Evolutionary conservation across 2,888 invertebrate species (phyloP).

Genomic region (Cryptocheilus praepositus): DNA sequence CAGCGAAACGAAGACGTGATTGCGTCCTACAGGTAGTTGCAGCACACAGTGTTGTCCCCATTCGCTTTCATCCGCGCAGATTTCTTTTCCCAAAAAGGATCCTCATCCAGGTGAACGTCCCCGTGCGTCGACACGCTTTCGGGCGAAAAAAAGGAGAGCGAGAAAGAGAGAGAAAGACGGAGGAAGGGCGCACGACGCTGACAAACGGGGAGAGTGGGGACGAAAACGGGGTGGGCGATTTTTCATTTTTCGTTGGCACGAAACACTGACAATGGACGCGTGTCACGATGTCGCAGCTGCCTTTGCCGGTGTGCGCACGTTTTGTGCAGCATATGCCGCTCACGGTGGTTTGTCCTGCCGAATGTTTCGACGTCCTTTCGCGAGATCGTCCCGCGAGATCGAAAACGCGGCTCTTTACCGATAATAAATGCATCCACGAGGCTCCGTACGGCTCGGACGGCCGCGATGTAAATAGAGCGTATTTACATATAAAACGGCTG

Average conservation of each 20-base stretch:
- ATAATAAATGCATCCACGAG: conserved; percentile 19
- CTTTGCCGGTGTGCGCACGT: conserved; percentile 67
- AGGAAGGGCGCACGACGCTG: conserved; percentile 4
- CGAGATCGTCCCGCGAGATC: conserved; percentile 59
- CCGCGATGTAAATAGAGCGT: no score
- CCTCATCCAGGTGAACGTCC: conserved; percentile 69
- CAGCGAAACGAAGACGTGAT: not conserved
- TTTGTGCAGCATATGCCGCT: conserved; percentile 63
- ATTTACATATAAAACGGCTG: no score
- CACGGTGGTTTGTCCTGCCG: conserved; percentile 31
- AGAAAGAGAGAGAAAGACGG: no score
- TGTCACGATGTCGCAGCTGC: conserved; percentile 72
- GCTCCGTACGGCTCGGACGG: conserved; percentile 6
- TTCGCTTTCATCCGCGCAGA: conserved; percentile 10
- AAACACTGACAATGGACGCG: conserved; percentile 74
- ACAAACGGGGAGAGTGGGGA: no score
- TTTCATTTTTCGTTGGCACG: conserved; percentile 73
- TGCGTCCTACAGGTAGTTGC: conserved; percentile 7
- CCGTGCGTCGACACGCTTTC: conserved; percentile 21
- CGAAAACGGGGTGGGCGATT: conserved; percentile 55
- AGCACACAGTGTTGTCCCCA: not conserved
- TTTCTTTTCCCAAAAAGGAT: conserved; percentile 38
- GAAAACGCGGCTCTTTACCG: conserved; percentile 41
- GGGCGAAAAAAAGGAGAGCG: not conserved
- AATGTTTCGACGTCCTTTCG: conserved; percentile 17